Evolutionary conservation across 1,140 invertebrate genomes (phyloP).

Genomic region (Uloborus diversus): DNA sequence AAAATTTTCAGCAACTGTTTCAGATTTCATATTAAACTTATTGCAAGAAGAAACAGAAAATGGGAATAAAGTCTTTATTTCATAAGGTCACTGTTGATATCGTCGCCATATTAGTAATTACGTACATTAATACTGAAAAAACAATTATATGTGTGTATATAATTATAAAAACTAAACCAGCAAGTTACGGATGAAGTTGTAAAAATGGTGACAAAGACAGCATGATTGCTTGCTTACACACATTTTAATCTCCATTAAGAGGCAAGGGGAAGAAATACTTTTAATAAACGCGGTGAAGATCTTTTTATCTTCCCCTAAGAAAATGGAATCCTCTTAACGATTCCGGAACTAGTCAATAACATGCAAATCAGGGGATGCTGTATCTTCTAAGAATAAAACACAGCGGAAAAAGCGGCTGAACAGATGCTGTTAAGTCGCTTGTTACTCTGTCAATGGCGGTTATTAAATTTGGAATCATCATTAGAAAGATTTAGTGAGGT

Average conservation of each 20-base stretch:
- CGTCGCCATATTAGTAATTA: too few relatives aligned
- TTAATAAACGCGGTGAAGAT: not conserved
- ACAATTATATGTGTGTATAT: too few relatives aligned
- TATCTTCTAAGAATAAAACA: not conserved
- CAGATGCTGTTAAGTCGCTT: constrained; percentile 26
- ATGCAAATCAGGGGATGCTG: constrained; percentile 25
- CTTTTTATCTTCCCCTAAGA: not conserved
- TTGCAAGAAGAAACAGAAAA: too few relatives aligned
- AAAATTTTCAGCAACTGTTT: too few relatives aligned
- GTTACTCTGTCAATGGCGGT: constrained; percentile 15
- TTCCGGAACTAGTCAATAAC: constrained; percentile 19
- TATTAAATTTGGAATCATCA: constrained; percentile 30
- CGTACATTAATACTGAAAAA: too few relatives aligned
- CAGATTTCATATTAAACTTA: too few relatives aligned
- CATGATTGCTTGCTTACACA: not conserved
- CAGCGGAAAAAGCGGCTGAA: constrained; percentile 12
- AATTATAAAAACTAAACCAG: not conserved
- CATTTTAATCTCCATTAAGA: not conserved
- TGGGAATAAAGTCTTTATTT: too few relatives aligned
- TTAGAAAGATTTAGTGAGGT: too few relatives aligned
- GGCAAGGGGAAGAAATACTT: not conserved
- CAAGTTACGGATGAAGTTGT: not conserved
- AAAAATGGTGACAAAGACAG: not conserved
- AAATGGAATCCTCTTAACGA: not conserved
- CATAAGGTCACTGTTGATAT: too few relatives aligned